Evolutionary conservation across 2,113 vertebrate genomes (phyloP), one percentile per base, ranked within the genome.

Genomic region (Upupa epops): DNA sequence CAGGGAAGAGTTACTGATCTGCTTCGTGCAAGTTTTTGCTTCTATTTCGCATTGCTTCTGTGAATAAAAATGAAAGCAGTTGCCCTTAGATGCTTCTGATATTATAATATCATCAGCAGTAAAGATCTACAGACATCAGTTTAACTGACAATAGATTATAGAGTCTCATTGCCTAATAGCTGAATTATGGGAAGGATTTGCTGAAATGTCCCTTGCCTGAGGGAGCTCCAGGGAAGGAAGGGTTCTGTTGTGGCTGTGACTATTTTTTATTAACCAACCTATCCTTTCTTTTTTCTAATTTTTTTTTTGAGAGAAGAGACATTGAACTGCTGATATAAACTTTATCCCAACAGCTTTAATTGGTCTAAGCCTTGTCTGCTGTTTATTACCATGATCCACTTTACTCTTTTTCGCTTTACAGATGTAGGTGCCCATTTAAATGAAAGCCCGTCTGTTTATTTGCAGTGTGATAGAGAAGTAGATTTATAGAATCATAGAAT

Each of bases 51-150:
- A 66, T 37, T 72, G 28, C 25, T 95, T 95, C 82, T 91, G 51
- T 81, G 59, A 86, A 91, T 88, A 73, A 89, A 94, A 74, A 55
- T 36, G 74, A 80, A 94, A 91, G 25, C 40, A 81, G 29, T 64
- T 93, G 48, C 46, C 55, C 80, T 92, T 42, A 76, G 82, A 96
- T 68, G 32, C 17, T 86, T 88, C 22, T 78, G 56, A 17, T 92
- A 55, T 60, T 92, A 42, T 66, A 86, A 16, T 78, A 87, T 54
- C 46, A 45, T 48, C 73, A 81, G 18, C 9, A 5, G 45, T 91
- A 93, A 83, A 77, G 46, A 65, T 82, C 83, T 36, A 68, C 34
- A 63, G 64, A 77, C 22, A 60, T 92, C 85, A 76, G 92, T 94
- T 93, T 83, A 89, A 37, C 60, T 89, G 75, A 56, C 36, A 91